Evolutionary conservation across 1,140 invertebrate genomes (phyloP).

Genomic region (Zeugodacus cucurbitae): DNA sequence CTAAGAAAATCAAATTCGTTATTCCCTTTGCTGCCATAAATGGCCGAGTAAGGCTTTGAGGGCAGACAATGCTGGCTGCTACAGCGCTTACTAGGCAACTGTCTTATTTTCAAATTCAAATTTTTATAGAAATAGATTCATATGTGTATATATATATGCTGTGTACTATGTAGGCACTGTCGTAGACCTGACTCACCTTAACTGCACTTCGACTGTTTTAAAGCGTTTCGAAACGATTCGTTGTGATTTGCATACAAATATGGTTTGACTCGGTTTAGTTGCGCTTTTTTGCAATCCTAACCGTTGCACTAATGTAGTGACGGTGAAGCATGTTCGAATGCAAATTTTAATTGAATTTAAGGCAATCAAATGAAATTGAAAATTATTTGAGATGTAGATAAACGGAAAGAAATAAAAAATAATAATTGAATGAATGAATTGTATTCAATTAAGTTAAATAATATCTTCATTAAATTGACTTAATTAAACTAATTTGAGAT

Average conservation of each 20-base stretch:
- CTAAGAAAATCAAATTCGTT: slow-evolving; percentile 32
- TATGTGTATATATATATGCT: background rate
- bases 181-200: background rate
- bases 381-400: background rate
- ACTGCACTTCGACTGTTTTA: background rate
- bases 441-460: background rate
- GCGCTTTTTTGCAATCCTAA: background rate
- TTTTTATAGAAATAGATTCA: background rate
- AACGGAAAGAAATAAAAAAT: background rate
- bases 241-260: slow-evolving; percentile 14
- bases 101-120: background rate
- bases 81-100: background rate
- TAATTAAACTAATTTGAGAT: background rate
- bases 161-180: background rate
- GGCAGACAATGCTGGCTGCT: background rate
- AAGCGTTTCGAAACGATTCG: slow-evolving; percentile 13
- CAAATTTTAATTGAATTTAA: background rate
- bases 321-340: background rate
- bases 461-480: background rate
- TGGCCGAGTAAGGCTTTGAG: background rate
- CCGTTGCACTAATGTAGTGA: background rate
- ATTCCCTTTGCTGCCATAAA: slow-evolving; percentile 3
- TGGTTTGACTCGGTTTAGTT: background rate
- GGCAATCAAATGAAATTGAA: background rate
- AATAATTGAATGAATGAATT: background rate